phyloP scores from a whole-genome alignment of 53 echinoderm and acorn worm species.

The Zoroaster sp. region DNA sequence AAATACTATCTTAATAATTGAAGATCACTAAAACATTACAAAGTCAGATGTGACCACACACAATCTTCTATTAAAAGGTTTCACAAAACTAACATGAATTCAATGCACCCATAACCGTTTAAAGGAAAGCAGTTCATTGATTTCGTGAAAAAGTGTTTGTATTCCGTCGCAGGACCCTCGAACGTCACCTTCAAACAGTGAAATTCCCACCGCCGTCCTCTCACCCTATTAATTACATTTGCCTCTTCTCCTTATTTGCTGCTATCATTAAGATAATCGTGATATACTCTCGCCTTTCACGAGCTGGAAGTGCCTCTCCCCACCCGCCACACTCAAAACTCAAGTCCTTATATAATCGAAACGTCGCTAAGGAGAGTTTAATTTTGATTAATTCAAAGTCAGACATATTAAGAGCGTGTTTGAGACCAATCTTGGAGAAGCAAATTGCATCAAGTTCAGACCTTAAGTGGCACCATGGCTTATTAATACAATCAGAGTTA shows the following conservation, averaged over 20 bases:
- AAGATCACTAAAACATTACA: too few species aligned
- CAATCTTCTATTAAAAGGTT: too few species aligned
- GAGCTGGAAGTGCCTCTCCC: background rate
- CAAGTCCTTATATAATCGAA: background rate
- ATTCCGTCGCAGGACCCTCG: too few species aligned
- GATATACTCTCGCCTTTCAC: background rate
- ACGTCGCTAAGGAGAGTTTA: constrained; percentile 29
- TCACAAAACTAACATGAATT: too few species aligned
- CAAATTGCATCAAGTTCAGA: background rate
- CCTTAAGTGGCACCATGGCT: background rate
- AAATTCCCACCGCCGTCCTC: too few species aligned
- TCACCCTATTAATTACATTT: constrained; percentile 10
- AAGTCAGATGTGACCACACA: too few species aligned
- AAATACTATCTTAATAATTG: too few species aligned
- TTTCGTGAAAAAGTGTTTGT: too few species aligned
- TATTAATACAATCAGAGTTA: background rate
- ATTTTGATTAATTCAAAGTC: constrained; percentile 44
- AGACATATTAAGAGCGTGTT: background rate
- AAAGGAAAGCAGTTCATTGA: too few species aligned
- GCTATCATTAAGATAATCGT: background rate
- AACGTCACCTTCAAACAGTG: too few species aligned
- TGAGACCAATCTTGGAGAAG: background rate
- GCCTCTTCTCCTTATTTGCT: background rate
- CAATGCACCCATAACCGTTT: too few species aligned
- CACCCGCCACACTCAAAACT: background rate